Evolutionary conservation across 2,888 invertebrate genomes (phyloP).

Genomic region (Enchytraeus crypticus): DNA sequence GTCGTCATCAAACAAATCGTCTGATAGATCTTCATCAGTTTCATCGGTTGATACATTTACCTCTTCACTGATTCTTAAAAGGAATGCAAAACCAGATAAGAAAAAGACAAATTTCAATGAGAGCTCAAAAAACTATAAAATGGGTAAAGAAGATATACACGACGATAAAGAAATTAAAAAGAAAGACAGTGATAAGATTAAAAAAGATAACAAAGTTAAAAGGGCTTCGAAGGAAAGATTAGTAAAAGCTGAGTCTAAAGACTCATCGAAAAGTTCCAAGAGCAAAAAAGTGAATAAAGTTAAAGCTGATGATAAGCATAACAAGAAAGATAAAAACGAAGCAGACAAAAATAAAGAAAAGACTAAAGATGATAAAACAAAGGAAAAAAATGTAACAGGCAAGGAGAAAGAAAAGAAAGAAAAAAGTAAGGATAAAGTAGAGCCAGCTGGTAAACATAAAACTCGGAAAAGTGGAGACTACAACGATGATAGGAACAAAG

Average conservation of each 20-base stretch:
- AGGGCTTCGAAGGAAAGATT: not conserved
- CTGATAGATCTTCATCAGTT: not conserved
- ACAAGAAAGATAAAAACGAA: not conserved
- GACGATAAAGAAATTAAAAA: not conserved
- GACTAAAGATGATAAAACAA: not conserved
- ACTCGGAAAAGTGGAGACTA: too few species aligned
- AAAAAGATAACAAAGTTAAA: not conserved
- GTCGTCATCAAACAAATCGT: too few species aligned
- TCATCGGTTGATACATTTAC: not conserved
- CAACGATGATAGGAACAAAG: not conserved
- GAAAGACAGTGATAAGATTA: not conserved
- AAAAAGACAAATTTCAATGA: too few species aligned
- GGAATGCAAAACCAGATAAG: not conserved
- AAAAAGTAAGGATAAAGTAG: too few species aligned
- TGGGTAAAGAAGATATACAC: not conserved
- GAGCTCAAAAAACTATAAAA: too few species aligned
- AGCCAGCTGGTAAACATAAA: too few species aligned
- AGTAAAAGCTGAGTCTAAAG: not conserved
- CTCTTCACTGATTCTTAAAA: not conserved
- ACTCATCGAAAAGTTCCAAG: not conserved
- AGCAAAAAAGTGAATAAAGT: not conserved
- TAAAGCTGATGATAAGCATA: not conserved
- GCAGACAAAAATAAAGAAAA: not conserved
- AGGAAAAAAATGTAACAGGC: not conserved
- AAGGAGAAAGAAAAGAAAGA: too few species aligned